Evolutionary conservation across 2,888 invertebrate genomes (phyloP), one percentile per base, ranked within the genome.

Genomic region (Sceliomorpha sp.): DNA sequence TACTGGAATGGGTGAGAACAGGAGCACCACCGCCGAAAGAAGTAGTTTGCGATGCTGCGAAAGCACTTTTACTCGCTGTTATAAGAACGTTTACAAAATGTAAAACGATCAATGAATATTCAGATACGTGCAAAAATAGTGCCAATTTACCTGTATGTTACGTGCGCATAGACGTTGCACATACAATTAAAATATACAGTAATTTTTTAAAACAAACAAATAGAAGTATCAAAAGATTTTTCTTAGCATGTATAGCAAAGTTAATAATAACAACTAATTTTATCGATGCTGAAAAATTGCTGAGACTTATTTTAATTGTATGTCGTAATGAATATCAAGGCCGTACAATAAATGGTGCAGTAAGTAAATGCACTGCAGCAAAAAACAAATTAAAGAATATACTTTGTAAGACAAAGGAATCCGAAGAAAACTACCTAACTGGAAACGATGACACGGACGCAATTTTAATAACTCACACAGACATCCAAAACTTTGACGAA

Each of bases 21-120:
- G 62, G 56, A 13, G 56, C 44, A 12, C 69, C 69, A 20, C 8
- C 7, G 2, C 69, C 69, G n/a, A 17, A 14, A 1, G 69, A 63
- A 50, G 29, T 55, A 0, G 47, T 58, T 2, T 32, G 29, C 10
- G 62, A 59, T 31, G 58, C 45, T 8, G 64, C 51, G 3, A 31
- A n/a, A 8, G 64, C 70, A 1, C 20, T 51, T 14, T 12, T 51
- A 7, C n/a, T 12, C 14, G 51, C 29, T 14, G 31, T 17, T 2
- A n/a, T 45, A 10, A n/a, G 45, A 9, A 27, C 39, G 3, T 66
- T 48, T 9, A 51, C 58, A 0, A 8, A 32, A 8, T 58, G 17
- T 51, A 14, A 27, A 1, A 40, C 58, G 2, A 32, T 66, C 3
- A 14, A 37, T 15, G 45, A 58, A 26, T 58, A 66, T 32, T 15